A percentile compares a stretch with the other conserved stretches of the same genome.
Conservation (phyloP, 1,140 invertebrate genomes). For the Ctenoplectra terminalis region DNA sequence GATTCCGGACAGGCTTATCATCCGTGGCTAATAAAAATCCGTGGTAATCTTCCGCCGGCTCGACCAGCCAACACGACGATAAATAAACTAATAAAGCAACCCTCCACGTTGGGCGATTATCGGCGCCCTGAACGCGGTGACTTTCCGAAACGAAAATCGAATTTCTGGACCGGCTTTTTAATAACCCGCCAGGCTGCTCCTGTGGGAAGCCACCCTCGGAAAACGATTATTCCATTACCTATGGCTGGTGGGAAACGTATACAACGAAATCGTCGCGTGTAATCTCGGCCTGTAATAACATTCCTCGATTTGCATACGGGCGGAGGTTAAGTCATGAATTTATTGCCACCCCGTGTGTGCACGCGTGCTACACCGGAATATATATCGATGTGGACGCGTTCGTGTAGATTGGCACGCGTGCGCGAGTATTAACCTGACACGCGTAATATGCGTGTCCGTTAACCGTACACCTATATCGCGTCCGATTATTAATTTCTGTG, state of each 20-base stretch:
- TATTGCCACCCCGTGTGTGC: slow-evolving; percentile 62
- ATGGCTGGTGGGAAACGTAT: slow-evolving; percentile 59
- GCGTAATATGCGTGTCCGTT: slow-evolving; percentile 61
- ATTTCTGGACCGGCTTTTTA: slow-evolving; percentile 60
- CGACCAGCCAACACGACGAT: slow-evolving; percentile 61
- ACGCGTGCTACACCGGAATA: slow-evolving; percentile 19
- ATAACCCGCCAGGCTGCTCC: slow-evolving; percentile 61
- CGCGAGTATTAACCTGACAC: slow-evolving; percentile 46
- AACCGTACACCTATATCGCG: slow-evolving; percentile 38
- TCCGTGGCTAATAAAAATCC: slow-evolving; percentile 75
- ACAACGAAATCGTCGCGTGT: slow-evolving; percentile 72
- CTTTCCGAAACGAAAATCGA: slow-evolving; percentile 27
- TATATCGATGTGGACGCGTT: background rate
- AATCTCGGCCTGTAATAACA: slow-evolving; percentile 73
- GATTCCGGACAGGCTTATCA: slow-evolving; percentile 52
- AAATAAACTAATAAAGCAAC: slow-evolving; percentile 75
- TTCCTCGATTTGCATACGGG: slow-evolving; percentile 73
- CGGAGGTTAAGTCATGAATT: slow-evolving; percentile 71
- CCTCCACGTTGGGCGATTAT: slow-evolving; percentile 14
- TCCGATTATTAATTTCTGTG: slow-evolving; percentile 66
- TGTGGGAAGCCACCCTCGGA: slow-evolving; percentile 30
- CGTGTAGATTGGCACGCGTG: background rate
- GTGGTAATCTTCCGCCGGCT: slow-evolving; percentile 66
- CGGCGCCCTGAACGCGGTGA: background rate
- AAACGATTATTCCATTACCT: slow-evolving; percentile 20